These are phyloP conservation scores for Drosophila mettleri DNA, from an alignment of 2,888 invertebrate species.

Conservation along the genomic window DNA sequence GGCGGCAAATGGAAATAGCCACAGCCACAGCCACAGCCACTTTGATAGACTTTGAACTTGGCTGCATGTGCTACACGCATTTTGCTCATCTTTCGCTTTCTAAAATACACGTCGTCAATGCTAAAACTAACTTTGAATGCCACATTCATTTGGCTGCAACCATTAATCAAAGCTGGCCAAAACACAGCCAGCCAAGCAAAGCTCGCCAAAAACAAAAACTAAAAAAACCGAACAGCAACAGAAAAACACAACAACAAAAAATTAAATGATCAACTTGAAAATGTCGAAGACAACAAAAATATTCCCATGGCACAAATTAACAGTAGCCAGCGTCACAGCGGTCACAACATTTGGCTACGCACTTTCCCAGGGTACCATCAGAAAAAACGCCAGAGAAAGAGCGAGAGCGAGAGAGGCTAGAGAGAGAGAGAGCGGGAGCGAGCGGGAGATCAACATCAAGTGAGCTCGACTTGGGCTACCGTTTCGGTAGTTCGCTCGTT, in stretches of 20 bases:
- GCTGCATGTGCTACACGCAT: constrained; percentile 4
- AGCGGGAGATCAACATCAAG: too few species aligned
- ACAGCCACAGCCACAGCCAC: neutral
- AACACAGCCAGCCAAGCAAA: constrained; percentile 15
- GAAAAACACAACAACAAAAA: neutral
- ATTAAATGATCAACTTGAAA: constrained; percentile 37
- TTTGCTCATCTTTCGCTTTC: constrained; percentile 43
- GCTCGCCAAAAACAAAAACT: constrained; percentile 30
- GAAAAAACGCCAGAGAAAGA: constrained; percentile 32
- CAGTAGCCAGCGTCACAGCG: constrained; percentile 57
- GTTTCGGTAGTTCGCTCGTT: constrained; percentile 49
- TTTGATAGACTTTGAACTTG: constrained; percentile 26
- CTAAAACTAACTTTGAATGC: constrained; percentile 17
- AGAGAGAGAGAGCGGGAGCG: neutral
- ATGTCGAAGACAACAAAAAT: constrained; percentile 27
- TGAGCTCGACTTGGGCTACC: constrained; percentile 47
- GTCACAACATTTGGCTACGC: constrained; percentile 31
- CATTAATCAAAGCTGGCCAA: constrained; percentile 48
- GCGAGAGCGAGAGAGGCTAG: neutral
- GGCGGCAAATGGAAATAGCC: neutral
- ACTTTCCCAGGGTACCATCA: constrained; percentile 66
- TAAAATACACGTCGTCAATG: constrained; percentile 21
- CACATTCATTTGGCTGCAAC: constrained; percentile 10
- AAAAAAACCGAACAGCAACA: too few species aligned
- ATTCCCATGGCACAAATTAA: constrained; percentile 77